phyloP scores from a whole-genome alignment of 2,888 invertebrate genomes.

The Opisthograptis luteolata region DNA sequence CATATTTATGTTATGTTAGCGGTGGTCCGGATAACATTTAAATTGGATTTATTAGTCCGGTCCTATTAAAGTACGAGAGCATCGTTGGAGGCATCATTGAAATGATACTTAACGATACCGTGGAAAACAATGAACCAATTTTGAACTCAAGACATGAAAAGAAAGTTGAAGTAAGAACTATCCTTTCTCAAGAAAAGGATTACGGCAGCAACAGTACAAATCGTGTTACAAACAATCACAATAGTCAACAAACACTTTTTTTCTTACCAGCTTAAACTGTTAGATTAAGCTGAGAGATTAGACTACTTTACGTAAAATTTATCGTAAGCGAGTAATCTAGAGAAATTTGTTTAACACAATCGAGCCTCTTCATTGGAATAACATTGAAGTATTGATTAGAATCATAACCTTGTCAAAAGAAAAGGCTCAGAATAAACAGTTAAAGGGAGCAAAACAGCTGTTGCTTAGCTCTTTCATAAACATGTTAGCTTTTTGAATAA shows the following conservation, averaged over 20 bases:
- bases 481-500: slow-evolving; percentile 21
- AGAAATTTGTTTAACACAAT: no score
- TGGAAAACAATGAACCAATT: slow-evolving; percentile 31
- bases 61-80: slow-evolving; percentile 63
- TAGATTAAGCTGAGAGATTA: slow-evolving; percentile 64
- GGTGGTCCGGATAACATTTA: slow-evolving; percentile 78
- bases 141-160: neutral
- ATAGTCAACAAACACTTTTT: slow-evolving; percentile 66
- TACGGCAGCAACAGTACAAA: slow-evolving; percentile 66
- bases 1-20: slow-evolving; percentile 82
- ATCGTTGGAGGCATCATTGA: slow-evolving; percentile 69
- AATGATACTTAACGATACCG: slow-evolving; percentile 42
- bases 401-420: slow-evolving; percentile 35
- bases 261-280: slow-evolving; percentile 49
- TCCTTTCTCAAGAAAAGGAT: slow-evolving; percentile 68
- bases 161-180: slow-evolving; percentile 39
- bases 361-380: slow-evolving; percentile 40
- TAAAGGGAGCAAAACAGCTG: slow-evolving; percentile 30
- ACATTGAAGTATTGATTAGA: slow-evolving; percentile 48
- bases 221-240: slow-evolving; percentile 69
- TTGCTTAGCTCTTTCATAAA: slow-evolving; percentile 22
- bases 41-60: slow-evolving; percentile 82
- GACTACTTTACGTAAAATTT: slow-evolving; percentile 60
- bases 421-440: slow-evolving; percentile 22
- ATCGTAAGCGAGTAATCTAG: slow-evolving; percentile 66